Base-by-base conservation (phyloP, 2,113 vertebrate species). In the Sus scrofa region DNA sequence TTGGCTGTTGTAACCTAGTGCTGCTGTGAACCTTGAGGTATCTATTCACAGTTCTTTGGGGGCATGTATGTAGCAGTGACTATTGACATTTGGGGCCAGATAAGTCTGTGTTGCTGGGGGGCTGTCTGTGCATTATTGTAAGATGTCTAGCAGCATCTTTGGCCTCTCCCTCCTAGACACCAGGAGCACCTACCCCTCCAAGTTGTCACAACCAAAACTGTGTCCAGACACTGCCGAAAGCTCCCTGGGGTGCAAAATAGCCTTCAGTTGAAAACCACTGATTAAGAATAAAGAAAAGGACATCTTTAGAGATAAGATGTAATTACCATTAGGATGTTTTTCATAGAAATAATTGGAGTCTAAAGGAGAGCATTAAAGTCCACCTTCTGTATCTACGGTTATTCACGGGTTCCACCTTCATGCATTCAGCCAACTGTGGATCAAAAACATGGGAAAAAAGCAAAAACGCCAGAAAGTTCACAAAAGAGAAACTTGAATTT, bases 271-370 rank as follows among this genome's bases (percentile, higher is more conserved):
- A 85, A 34, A 86, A 68, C 32, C 58, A 81, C 32, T 95, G 65
- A 74, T 89, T 81, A 81, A 62, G 32, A 90, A 86, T 89, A 84
- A 95, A 93, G 10, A 56, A 70, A 81, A 89, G 27, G 24, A 70
- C 71, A 34, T 60, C 19, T 92, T 88, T 87, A 91, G 44, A 70
- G 54, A 86, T 77, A 78, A 93, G 16, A 30, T 34, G 27, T 75
- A 82, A 52, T 77, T 65, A 15, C 65, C 19, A 65, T 79, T 73
- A 81, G 32, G 44, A 8, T 93, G 26, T 52, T 93, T 89, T 93
- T 75, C 34, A 50, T 27, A 83, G 44, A 91, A 78, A 30, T 87
- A 87, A 89, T 62, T 75, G 81, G 58, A 89, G 44, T 92, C 37
- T 92, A 78, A 97, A 89, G 50, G 22, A 91, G 30, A 96, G 5